These are phyloP conservation scores for Orestias chungarensis DNA, from an alignment of 2,797 vertebrate genomes.

Conservation along the genomic window DNA sequence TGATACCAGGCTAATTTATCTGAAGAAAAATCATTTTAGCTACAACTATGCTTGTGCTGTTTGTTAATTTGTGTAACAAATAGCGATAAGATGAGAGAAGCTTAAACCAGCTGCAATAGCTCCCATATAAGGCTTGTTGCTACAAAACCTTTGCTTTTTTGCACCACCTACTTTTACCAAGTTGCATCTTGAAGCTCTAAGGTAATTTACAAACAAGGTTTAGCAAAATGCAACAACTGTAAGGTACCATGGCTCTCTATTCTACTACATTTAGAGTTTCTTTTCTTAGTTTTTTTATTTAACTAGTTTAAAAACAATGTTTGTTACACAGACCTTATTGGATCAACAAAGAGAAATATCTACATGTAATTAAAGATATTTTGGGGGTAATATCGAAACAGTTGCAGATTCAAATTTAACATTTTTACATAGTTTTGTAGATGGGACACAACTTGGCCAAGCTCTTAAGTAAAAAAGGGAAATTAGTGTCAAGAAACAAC, in stretches of 20 bases:
- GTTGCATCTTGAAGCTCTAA: not conserved
- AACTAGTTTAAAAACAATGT: not conserved
- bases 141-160: no score
- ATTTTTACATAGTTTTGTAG: not conserved
- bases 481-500: not conserved
- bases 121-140: not conserved
- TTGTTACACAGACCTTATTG: not conserved
- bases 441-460: not conserved
- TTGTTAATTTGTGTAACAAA: not conserved
- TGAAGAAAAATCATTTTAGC: not conserved
- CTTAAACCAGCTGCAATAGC: not conserved
- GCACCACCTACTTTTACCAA: not conserved
- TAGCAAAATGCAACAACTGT: not conserved
- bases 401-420: not conserved
- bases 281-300: not conserved
- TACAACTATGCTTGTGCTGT: not conserved
- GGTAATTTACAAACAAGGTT: no score
- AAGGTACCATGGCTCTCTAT: not conserved
- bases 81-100: not conserved
- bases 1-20: not conserved
- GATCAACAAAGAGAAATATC: not conserved
- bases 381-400: not conserved
- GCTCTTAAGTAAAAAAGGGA: not conserved
- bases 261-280: not conserved
- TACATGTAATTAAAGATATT: not conserved